These are phyloP conservation scores for Blastomussa wellsi DNA, from an alignment of 92 coral and sea anemone species.

Conservation along the genomic window DNA sequence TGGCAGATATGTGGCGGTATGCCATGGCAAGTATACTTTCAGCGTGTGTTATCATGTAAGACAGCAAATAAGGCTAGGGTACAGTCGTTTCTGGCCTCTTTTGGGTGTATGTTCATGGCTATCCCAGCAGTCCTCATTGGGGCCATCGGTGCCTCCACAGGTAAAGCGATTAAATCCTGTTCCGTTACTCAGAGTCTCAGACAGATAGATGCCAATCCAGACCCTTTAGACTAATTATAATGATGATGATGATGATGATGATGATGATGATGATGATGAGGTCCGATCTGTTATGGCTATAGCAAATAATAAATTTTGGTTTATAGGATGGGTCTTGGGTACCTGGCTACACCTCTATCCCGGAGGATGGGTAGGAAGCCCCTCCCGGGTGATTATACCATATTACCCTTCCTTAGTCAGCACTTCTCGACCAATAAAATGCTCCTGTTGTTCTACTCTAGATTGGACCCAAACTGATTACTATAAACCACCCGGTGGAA, in stretches of 20 bases:
- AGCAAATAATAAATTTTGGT: too few relatives aligned
- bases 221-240: too few relatives aligned
- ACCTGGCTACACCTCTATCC: too few relatives aligned
- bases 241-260: too few relatives aligned
- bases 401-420: too few relatives aligned
- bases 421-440: background rate
- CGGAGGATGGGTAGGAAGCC: too few relatives aligned
- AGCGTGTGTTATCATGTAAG: slow-evolving; percentile 89
- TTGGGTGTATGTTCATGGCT: slow-evolving; percentile 89
- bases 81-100: slow-evolving; percentile 78
- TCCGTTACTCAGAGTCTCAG: too few relatives aligned
- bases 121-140: slow-evolving; percentile 93
- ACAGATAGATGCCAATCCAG: too few relatives aligned
- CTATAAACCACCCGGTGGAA: slow-evolving; percentile 38
- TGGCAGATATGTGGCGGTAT: slow-evolving; percentile 90
- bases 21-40: slow-evolving; percentile 99
- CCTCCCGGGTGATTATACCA: too few relatives aligned
- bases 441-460: slow-evolving; percentile 16
- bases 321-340: too few relatives aligned
- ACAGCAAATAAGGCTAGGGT: slow-evolving; percentile 72
- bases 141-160: slow-evolving; percentile 88
- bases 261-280: too few relatives aligned
- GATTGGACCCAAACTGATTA: slow-evolving; percentile 77
- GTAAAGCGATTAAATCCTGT: slow-evolving; percentile 41
- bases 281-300: too few relatives aligned